Base-by-base conservation (phyloP, 2,113 vertebrate species). In the Aspidoscelis tigris region DNA sequence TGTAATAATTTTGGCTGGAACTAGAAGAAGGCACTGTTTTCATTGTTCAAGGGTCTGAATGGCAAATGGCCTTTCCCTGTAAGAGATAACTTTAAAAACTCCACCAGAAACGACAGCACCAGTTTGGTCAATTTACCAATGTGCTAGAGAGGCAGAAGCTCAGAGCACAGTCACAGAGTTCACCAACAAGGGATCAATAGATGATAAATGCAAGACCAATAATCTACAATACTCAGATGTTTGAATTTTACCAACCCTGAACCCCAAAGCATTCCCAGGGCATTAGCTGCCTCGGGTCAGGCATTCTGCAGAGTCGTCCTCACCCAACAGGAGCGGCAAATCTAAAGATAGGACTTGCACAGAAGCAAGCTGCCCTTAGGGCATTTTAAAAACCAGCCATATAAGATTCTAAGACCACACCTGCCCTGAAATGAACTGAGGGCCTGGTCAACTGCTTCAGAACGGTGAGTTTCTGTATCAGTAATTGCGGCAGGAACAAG, bases 11-110 rank as follows among this genome's bases (percentile, higher is more conserved):
- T 77, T 71, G 69, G 80, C 55, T 81, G 68, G 72, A 90, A 79
- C 44, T 66, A 83, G 58, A 88, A 89, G 71, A 90, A 82, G 33
- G 85, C 76, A 89, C 92, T 82, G 71, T 47, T 89, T 91, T 33
- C 33, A 87, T 44, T 33, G 83, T 76, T 76, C 24, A 41, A 83
- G 47, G 73, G 55, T n/a, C 76, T 71, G 14, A 10, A 73, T 43
- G 33, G 64, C 72, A 58, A 73, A 50, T 50, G 44, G 20, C 61
- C 65, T 24, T 22, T 82, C 20, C 43, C 66, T 74, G 0, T 2
- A 88, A 22, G 24, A 4, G 33, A 9, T 3, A 18, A 58, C 66
- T 9, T 3, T 41, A 3, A 4, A 1, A 0, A 43, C 55, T 82
- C 64, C 11, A 22, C 21, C 33, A 7, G 0, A 1, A 26, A 9